phyloP scores from a whole-genome alignment of 2,113 vertebrate genomes.

The Neopipo cinnamomea region DNA sequence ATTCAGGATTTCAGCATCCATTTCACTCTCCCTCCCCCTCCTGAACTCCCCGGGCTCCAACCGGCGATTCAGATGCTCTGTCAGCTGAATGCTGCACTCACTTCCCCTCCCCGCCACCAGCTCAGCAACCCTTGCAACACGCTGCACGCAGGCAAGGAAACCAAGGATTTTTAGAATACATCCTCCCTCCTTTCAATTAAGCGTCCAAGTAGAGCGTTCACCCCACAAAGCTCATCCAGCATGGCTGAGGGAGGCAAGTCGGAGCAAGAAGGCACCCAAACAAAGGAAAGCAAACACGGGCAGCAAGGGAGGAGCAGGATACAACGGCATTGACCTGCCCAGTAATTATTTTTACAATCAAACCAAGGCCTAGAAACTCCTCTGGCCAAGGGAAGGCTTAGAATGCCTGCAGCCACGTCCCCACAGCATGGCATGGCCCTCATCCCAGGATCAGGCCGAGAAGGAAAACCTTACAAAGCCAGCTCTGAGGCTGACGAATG shows the following conservation, averaged over 20 bases:
- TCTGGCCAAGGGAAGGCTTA: neutral
- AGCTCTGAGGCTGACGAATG: neutral
- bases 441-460: accelerated
- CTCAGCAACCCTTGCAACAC: neutral
- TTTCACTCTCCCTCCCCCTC: conserved; percentile 14
- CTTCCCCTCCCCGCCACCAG: conserved; percentile 21
- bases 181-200: neutral
- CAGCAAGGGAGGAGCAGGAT: conserved; percentile 40
- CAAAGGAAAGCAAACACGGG: conserved; percentile 27
- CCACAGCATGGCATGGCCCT: neutral
- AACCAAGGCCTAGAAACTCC: neutral
- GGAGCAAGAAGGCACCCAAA: conserved; percentile 26
- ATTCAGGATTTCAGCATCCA: conserved; percentile 8
- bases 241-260: neutral
- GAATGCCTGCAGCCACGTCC: neutral
- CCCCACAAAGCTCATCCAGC: neutral
- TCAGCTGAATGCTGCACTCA: neutral
- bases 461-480: neutral
- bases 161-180: neutral
- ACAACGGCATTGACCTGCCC: conserved; percentile 1
- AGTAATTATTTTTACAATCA: neutral
- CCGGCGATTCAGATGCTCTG: neutral
- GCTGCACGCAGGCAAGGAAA: neutral
- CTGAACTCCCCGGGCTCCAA: neutral
- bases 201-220: neutral